phyloP scores from a whole-genome alignment of 2,797 vertebrate genomes.

The Nyctibius grandis region DNA sequence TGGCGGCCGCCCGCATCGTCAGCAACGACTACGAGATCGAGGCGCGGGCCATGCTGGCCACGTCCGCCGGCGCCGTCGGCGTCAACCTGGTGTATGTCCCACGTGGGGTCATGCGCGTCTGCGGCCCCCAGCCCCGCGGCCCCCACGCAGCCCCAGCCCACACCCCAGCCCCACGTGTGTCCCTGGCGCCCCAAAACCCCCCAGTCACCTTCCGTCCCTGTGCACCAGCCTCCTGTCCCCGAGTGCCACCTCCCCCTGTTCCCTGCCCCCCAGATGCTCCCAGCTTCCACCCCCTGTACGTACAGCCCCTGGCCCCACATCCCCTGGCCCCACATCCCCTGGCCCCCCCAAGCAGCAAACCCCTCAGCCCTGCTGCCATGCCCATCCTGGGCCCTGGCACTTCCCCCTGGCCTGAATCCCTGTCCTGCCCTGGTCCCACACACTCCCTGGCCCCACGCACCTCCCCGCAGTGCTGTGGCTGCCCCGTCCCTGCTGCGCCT shows the following conservation, averaged over 20 bases:
- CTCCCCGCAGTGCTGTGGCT: too few species aligned
- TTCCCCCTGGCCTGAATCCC: fast-evolving
- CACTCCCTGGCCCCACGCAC: fast-evolving
- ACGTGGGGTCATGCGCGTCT: fast-evolving
- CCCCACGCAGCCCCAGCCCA: fast-evolving
- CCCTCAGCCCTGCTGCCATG: neutral
- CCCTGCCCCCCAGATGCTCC: fast-evolving
- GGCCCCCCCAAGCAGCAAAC: neutral
- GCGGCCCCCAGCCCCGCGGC: fast-evolving
- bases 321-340: too few species aligned
- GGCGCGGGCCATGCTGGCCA: conserved; percentile 89
- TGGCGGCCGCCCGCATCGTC: conserved; percentile 89
- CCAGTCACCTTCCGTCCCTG: neutral
- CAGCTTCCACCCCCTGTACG: fast-evolving
- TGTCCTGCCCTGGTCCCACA: neutral
- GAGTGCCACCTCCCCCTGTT: fast-evolving
- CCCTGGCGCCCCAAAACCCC: neutral
- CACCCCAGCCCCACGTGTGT: neutral
- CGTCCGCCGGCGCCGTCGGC: conserved; percentile 86
- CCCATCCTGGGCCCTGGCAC: too few species aligned
- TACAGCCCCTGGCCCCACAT: neutral
- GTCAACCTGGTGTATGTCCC: conserved; percentile 87
- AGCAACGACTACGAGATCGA: conserved; percentile 93
- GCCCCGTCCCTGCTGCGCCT: neutral
- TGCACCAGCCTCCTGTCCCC: neutral